These are phyloP conservation scores for Drosophila pectinifera DNA, from an alignment of 1,140 invertebrate species.

Conservation along the genomic window DNA sequence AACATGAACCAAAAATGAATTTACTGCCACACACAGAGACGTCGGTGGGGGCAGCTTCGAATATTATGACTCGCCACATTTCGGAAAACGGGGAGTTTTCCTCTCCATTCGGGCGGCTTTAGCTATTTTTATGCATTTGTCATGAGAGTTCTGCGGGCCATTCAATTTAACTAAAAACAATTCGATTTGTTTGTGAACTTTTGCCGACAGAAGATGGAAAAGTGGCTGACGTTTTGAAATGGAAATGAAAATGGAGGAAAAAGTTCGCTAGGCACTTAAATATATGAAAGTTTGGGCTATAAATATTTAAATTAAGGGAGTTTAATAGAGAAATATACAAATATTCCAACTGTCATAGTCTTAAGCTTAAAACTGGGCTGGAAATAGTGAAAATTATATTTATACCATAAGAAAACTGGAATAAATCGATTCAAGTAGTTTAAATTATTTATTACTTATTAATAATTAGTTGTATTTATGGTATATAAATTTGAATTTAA, in stretches of 20 bases:
- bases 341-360: no score
- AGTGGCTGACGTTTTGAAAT: conserved; percentile 11
- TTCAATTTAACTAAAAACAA: conserved; percentile 37
- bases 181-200: conserved; percentile 34
- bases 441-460: no score
- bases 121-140: conserved; percentile 43
- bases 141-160: conserved; percentile 20
- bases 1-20: conserved; percentile 76
- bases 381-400: no score
- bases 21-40: conserved; percentile 44
- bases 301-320: no score
- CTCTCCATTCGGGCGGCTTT: not conserved
- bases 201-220: conserved; percentile 44
- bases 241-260: not conserved
- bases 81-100: not conserved
- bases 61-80: conserved; percentile 34
- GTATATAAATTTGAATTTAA: no score
- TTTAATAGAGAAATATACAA: no score
- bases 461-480: no score
- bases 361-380: no score
- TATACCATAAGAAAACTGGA: no score
- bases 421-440: no score
- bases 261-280: not conserved
- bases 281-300: not conserved
- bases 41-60: conserved; percentile 4